These are phyloP conservation scores for Syndactyla subalaris DNA, from an alignment of 2,797 vertebrate genomes.

Conservation along the genomic window DNA sequence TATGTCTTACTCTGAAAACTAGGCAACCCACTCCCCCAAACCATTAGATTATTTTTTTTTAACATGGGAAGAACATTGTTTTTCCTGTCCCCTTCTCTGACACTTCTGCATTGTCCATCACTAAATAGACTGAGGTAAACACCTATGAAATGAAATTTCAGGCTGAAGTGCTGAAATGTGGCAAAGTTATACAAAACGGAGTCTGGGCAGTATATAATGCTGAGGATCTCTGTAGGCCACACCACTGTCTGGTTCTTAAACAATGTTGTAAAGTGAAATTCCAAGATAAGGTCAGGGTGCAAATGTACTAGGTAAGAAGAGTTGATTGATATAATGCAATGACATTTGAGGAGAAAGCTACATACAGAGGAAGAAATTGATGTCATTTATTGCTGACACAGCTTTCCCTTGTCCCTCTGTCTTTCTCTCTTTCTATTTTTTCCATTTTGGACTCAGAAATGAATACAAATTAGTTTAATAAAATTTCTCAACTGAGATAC, in stretches of 20 bases:
- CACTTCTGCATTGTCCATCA: not conserved
- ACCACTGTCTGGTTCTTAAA: not conserved
- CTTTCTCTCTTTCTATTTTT: not conserved
- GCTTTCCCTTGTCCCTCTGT: not conserved
- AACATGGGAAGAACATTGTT: not conserved
- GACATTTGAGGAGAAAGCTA: not conserved
- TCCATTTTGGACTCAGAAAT: not conserved
- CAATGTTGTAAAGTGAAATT: not conserved
- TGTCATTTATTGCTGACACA: not conserved
- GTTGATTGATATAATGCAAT: not conserved
- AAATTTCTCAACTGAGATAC: slow-evolving; percentile 17
- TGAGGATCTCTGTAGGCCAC: not conserved
- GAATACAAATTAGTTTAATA: slow-evolving; percentile 41
- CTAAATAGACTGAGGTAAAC: not conserved
- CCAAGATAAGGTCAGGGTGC: not conserved
- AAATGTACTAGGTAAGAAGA: not conserved
- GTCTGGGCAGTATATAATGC: not conserved
- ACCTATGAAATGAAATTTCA: not conserved
- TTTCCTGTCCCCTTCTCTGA: not conserved
- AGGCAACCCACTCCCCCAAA: rapidly evolving
- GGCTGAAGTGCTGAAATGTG: not conserved
- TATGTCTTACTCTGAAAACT: not conserved
- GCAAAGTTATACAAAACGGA: not conserved
- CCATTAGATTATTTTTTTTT: not conserved
- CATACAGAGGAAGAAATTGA: not conserved